These are phyloP conservation scores for Laspeyria flexula DNA, from an alignment of 2,888 invertebrate genomes.

Conservation along the genomic window DNA sequence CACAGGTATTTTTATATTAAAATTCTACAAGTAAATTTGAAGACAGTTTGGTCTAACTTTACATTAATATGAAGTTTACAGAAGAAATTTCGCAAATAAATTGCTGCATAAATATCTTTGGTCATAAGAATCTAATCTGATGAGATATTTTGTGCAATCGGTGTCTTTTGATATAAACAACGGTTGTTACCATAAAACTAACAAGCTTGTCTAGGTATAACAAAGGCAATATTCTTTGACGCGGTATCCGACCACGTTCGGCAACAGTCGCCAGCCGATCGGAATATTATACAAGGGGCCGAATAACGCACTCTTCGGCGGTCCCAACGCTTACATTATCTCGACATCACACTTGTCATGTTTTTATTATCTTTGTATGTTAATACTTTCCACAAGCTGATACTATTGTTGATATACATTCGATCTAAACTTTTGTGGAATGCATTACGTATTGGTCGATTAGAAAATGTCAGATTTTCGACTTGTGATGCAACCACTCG, in stretches of 20 bases:
- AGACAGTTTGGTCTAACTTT: neutral
- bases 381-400: slow-evolving; percentile 28
- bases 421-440: slow-evolving; percentile 13
- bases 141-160: slow-evolving; percentile 31
- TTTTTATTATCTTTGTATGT: slow-evolving; percentile 41
- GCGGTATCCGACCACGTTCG: slow-evolving; percentile 40
- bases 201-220: slow-evolving; percentile 50
- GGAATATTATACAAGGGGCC: slow-evolving; percentile 64
- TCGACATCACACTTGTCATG: slow-evolving; percentile 43
- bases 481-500: slow-evolving; percentile 6
- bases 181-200: slow-evolving; percentile 46
- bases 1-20: too few relatives aligned
- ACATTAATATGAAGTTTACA: too few relatives aligned
- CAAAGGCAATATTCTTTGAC: slow-evolving; percentile 35
- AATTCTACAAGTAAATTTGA: neutral
- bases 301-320: slow-evolving; percentile 31
- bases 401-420: slow-evolving; percentile 28
- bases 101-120: neutral
- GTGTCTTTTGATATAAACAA: slow-evolving; percentile 36
- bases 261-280: slow-evolving; percentile 52
- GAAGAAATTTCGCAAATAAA: too few relatives aligned
- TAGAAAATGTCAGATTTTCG: slow-evolving; percentile 9
- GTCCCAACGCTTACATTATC: slow-evolving; percentile 47
- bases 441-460: slow-evolving; percentile 9
- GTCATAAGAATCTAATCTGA: slow-evolving; percentile 15